These are phyloP conservation scores for Pomacea canaliculata DNA, from an alignment of 2,888 invertebrate species.

Conservation along the genomic window DNA sequence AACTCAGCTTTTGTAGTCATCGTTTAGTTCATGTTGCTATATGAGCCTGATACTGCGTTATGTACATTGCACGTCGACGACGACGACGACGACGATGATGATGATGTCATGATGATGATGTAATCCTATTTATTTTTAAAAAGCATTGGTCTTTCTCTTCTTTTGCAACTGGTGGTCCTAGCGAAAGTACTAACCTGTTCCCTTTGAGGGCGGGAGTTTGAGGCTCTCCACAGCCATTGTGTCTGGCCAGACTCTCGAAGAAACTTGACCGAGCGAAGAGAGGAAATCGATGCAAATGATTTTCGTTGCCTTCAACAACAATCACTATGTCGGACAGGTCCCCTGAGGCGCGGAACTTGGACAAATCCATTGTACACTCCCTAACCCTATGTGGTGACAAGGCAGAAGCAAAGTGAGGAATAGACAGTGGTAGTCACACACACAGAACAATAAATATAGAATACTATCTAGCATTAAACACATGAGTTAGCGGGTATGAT, in stretches of 20 bases:
- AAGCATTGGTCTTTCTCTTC: no score
- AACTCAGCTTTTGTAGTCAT: no score
- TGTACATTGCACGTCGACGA: no score
- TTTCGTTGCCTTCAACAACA: slow-evolving; percentile 56
- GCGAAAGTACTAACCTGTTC: neutral
- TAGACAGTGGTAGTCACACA: neutral
- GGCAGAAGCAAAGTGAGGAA: neutral
- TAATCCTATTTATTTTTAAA: no score
- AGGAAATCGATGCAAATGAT: slow-evolving; percentile 68
- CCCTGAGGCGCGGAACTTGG: slow-evolving; percentile 61
- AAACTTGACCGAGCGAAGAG: slow-evolving; percentile 67
- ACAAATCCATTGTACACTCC: slow-evolving; percentile 52
- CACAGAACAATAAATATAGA: neutral
- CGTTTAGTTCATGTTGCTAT: no score
- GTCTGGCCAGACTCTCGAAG: slow-evolving; percentile 59
- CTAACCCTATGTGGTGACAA: neutral
- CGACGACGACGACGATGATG: no score
- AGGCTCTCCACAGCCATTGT: slow-evolving; percentile 15
- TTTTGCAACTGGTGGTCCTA: no score
- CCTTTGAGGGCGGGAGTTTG: neutral
- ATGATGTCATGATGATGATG: no score
- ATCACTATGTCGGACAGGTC: slow-evolving; percentile 68
- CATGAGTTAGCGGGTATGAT: no score
- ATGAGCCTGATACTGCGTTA: no score
- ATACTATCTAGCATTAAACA: neutral